Conservation (phyloP, 2,113 vertebrate species). For the Thunnus thynnus region DNA sequence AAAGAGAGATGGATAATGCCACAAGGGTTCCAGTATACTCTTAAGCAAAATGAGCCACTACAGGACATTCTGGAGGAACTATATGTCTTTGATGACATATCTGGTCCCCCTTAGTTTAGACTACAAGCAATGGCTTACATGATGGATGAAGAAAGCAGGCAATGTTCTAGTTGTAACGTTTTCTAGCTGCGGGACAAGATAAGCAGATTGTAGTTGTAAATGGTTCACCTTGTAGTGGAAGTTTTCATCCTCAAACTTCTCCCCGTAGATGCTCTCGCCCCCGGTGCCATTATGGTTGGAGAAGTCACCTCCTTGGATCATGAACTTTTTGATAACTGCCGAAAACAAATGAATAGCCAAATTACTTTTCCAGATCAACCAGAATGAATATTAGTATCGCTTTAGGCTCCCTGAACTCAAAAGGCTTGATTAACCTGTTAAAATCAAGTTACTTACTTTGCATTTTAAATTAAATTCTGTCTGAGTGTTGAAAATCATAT, state of each 20-base stretch:
- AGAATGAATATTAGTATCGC: not conserved
- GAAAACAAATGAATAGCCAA: constrained; percentile 28
- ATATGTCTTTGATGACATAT: too few relatives aligned
- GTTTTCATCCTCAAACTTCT: constrained; percentile 99
- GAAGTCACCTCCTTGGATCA: constrained; percentile 98
- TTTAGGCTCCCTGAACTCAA: not conserved
- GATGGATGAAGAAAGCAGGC: not conserved
- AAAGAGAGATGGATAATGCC: too few relatives aligned
- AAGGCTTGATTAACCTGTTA: not conserved
- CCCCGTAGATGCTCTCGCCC: constrained; percentile 98
- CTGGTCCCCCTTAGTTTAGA: too few relatives aligned
- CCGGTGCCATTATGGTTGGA: constrained; percentile 97
- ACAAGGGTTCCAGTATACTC: too few relatives aligned
- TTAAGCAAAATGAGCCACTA: too few relatives aligned
- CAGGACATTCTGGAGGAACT: too few relatives aligned
- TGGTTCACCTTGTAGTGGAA: constrained; percentile 93
- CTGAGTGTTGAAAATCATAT: not conserved
- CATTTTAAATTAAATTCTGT: too few relatives aligned
- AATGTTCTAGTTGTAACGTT: not conserved
- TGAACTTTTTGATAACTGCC: constrained; percentile 97
- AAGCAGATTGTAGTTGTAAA: not conserved
- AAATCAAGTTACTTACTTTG: not conserved
- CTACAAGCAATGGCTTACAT: not conserved
- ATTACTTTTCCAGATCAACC: not conserved
- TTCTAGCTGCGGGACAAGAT: not conserved